Conservation (phyloP, 2,888 invertebrate species). For the Antitype chi region DNA sequence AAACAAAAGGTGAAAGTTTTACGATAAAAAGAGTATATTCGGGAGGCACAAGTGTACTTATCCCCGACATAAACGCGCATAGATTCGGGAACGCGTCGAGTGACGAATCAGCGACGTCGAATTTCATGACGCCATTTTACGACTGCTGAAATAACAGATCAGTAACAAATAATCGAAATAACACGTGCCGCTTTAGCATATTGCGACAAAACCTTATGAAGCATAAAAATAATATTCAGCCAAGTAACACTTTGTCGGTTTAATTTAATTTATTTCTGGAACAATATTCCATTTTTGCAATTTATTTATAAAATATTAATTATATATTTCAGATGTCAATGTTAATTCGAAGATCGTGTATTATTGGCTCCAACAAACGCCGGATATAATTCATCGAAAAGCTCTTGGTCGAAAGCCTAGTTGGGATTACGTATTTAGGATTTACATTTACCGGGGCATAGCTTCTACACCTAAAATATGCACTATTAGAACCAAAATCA, state of each 20-base stretch:
- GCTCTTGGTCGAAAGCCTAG: too few relatives aligned
- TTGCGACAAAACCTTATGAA: conserved; percentile 20
- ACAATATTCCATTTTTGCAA: conserved; percentile 30
- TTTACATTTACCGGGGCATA: background rate
- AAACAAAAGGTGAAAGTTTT: conserved; percentile 62
- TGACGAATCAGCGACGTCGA: conserved; percentile 44
- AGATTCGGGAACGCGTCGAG: conserved; percentile 37
- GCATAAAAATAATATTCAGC: conserved; percentile 32
- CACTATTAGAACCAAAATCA: conserved; percentile 10
- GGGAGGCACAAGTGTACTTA: conserved; percentile 55
- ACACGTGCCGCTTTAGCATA: conserved; percentile 30
- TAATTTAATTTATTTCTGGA: conserved; percentile 43
- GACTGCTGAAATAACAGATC: conserved; percentile 50
- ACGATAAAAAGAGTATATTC: conserved; percentile 55
- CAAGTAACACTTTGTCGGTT: conserved; percentile 21
- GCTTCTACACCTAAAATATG: conserved; percentile 1
- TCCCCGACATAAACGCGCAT: conserved; percentile 50
- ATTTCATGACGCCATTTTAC: conserved; percentile 52
- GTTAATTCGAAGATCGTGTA: background rate
- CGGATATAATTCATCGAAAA: background rate
- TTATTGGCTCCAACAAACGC: background rate
- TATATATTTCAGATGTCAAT: conserved; percentile 21
- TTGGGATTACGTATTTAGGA: background rate
- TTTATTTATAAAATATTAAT: too few relatives aligned
- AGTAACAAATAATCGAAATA: conserved; percentile 48